Percentiles rank a stretch among this genome's conserved stretches.
Evolutionary conservation across 2,888 invertebrate genomes (phyloP).

Genomic region (Leptarthrus brevirostris): DNA sequence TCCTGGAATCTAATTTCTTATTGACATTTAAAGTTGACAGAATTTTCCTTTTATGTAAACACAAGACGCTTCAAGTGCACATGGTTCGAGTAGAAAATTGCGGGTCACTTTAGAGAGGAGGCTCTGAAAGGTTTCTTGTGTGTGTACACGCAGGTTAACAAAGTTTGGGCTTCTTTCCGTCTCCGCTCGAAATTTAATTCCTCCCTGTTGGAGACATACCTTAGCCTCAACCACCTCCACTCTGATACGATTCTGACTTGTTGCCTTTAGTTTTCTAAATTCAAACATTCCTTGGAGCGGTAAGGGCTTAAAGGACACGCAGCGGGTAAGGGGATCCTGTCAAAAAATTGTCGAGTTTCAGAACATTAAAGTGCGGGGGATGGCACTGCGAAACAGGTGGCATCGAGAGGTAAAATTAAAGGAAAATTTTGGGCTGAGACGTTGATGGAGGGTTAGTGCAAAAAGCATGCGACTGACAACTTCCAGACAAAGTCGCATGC

Average conservation of each 20-base stretch:
- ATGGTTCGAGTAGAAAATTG: conserved; percentile 44
- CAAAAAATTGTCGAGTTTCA: conserved; percentile 47
- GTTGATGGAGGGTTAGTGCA: conserved; percentile 47
- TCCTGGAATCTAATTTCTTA: conserved; percentile 53
- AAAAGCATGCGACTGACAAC: conserved; percentile 52
- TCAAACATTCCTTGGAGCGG: conserved; percentile 47
- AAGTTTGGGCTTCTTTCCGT: conserved; percentile 22
- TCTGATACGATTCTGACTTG: conserved; percentile 46
- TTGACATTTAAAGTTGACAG: conserved; percentile 54
- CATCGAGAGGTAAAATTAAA: conserved; percentile 50
- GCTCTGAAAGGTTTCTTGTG: conserved; percentile 40
- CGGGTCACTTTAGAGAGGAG: conserved; percentile 34
- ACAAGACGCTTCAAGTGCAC: conserved; percentile 40
- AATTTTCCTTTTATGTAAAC: conserved; percentile 53
- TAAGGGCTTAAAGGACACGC: background rate
- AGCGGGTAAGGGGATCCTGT: conserved; percentile 15
- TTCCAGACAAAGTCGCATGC: conserved; percentile 52
- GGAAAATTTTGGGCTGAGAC: conserved; percentile 47
- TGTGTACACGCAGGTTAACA: conserved; percentile 49
- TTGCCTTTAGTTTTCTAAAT: conserved; percentile 50
- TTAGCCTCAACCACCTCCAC: background rate
- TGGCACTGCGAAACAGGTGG: conserved; percentile 49
- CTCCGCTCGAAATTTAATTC: conserved; percentile 14
- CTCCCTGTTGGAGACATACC: conserved; percentile 1
- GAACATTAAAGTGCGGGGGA: conserved; percentile 29